Percentiles rank a stretch among this genome's conserved stretches.
Conservation (phyloP, 2,113 vertebrate genomes). For the Nettapus auritus region DNA sequence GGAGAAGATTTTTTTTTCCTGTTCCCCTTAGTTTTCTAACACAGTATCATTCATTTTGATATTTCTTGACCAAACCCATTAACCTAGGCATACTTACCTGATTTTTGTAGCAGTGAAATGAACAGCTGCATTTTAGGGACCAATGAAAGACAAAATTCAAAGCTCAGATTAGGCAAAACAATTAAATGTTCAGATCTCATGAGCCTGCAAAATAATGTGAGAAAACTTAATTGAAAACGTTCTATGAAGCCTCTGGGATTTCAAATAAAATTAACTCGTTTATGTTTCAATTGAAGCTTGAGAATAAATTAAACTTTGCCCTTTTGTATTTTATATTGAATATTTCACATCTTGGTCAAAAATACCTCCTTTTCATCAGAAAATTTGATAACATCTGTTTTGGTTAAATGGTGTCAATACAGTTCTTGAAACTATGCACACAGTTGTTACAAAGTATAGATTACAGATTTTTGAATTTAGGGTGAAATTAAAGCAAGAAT, state of each 20-base stretch:
- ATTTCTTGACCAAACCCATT: background rate
- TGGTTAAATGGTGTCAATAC: fast-evolving
- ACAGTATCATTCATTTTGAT: background rate
- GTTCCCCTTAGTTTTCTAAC: background rate
- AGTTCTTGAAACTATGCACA: background rate
- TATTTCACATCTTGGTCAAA: background rate
- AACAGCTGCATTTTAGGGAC: background rate
- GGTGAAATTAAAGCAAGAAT: background rate
- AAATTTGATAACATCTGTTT: background rate
- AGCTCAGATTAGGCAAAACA: background rate
- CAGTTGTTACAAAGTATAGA: background rate
- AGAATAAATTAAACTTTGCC: background rate
- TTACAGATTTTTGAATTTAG: background rate
- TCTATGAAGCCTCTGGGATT: background rate
- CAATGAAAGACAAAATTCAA: background rate
- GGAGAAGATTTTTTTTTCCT: background rate
- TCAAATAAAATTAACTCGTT: background rate
- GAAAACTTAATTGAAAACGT: background rate
- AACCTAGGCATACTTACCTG: background rate
- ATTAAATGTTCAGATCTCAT: background rate
- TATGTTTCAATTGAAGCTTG: background rate
- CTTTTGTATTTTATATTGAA: background rate
- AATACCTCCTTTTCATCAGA: background rate
- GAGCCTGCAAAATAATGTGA: background rate
- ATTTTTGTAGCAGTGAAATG: background rate